Conservation (phyloP, 2,797 vertebrate genomes). For the Adelosebastes latens region DNA sequence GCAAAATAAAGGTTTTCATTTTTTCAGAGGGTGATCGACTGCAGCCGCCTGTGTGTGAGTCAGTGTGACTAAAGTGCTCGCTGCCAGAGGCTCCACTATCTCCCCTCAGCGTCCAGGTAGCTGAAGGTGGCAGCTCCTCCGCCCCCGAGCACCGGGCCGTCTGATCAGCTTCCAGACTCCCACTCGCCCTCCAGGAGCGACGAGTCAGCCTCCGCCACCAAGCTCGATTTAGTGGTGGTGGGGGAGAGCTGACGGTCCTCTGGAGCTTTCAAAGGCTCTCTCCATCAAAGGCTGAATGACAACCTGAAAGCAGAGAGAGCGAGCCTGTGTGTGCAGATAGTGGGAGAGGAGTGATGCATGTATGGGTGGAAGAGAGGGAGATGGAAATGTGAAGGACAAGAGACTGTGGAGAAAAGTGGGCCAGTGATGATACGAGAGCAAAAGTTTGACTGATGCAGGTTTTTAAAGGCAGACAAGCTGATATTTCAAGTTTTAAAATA, state of each 20-base stretch:
- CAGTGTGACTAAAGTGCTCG: conserved; percentile 52
- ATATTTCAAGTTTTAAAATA: background rate
- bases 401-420: background rate
- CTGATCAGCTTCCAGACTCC: conserved; percentile 68
- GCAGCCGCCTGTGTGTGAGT: conserved; percentile 21
- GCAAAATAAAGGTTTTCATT: background rate
- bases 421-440: background rate
- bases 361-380: conserved; percentile 18
- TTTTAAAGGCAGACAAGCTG: background rate
- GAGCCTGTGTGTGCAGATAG: conserved; percentile 7
- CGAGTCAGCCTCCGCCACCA: conserved; percentile 41
- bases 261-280: conserved; percentile 63
- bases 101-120: conserved; percentile 63
- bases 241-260: conserved; percentile 51
- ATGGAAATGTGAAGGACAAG: conserved; percentile 23
- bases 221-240: conserved; percentile 59
- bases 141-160: conserved; percentile 35
- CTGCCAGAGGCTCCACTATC: conserved; percentile 50
- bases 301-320: conserved; percentile 69
- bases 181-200: conserved; percentile 51
- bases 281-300: conserved; percentile 79
- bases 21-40: conserved; percentile 1
- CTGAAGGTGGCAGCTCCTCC: conserved; percentile 65
- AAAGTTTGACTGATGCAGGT: background rate
- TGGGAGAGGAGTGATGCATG: conserved; percentile 14